Base-by-base conservation (phyloP, 1,140 invertebrate species). In the Grapholita molesta region DNA sequence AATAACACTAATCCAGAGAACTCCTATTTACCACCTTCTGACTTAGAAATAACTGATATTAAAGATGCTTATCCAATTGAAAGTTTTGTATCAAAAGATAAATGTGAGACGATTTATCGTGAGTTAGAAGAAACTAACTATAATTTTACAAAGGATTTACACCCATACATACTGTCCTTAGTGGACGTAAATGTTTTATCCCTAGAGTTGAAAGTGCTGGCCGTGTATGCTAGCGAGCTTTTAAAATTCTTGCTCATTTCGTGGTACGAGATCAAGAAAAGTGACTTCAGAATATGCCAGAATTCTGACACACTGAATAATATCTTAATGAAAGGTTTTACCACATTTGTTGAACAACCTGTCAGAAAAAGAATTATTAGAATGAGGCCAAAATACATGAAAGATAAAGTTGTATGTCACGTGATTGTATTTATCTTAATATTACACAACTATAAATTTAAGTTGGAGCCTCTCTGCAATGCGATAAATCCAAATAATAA, bases 11-110 rank as follows among this genome's bases (percentile, higher is more conserved):
- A 88, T 68, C 76, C 82, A 0, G 88, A 91, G 35, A 84, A 91
- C 15, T 85, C 88, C 30, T 91, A 90, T 48, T 78, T 90, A 76
- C 89, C 88, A 5, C 71, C 79, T 0, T 89, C 90, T 5, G 75
- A 91, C 21, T 69, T 85, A 33, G 70, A 76, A 9, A 88, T 88
- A 1, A 65, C 70, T 6, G 73, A 69, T 30, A 72, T 76, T 7
- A 74, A 82, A 24, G 70, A 81, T 12, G 79, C 90, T 0, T 91
- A 89, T 57, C 73, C 83, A 42, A 68, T 88, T 6, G 64, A 84
- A 23, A 75, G 79, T 24, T 86, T 91, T 32, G 68, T 91, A 68
- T 82, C 74, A 0, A 74, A 83, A 52, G 82, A 87, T 0, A 66
- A 87, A n/a, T 84, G 71, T 64, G 76, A 85, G 1, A 84, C 76